These are phyloP conservation scores for Dendrolimus pini DNA, from an alignment of 2,888 invertebrate species.

Conservation along the genomic window DNA sequence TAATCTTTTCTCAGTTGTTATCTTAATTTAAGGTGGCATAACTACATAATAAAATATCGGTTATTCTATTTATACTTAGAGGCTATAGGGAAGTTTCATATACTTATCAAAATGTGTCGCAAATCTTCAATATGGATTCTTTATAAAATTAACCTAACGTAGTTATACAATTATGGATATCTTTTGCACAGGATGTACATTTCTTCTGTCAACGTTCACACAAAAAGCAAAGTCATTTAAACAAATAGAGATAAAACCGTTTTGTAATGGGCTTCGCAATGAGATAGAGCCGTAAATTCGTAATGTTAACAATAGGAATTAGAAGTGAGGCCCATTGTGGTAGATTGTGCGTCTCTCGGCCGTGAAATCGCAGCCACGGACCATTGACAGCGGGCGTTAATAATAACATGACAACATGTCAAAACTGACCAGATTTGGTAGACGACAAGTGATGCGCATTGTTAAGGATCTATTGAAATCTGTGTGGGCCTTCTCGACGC, in stretches of 20 bases:
- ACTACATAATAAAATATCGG: too few species aligned
- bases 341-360: constrained; percentile 64
- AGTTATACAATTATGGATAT: constrained; percentile 30
- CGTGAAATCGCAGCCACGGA: constrained; percentile 50
- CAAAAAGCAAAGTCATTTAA: constrained; percentile 55
- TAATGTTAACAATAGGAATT: constrained; percentile 61
- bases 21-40: too few species aligned
- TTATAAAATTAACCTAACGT: constrained; percentile 9
- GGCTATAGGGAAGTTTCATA: too few species aligned
- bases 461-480: constrained; percentile 58
- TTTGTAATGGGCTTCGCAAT: constrained; percentile 57
- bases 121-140: too few species aligned
- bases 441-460: constrained; percentile 67
- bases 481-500: constrained; percentile 63
- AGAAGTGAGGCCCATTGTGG: constrained; percentile 64
- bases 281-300: constrained; percentile 58
- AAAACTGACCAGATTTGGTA: constrained; percentile 71
- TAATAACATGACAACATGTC: constrained; percentile 75
- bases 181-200: constrained; percentile 37
- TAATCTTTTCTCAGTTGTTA: too few species aligned
- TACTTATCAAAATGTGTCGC: too few species aligned
- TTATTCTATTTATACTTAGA: too few species aligned
- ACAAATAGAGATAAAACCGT: constrained; percentile 66
- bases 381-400: constrained; percentile 63
- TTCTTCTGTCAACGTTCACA: constrained; percentile 30